These are phyloP conservation scores for Beris morrisii DNA, from an alignment of 2,888 invertebrate genomes.

Conservation along the genomic window DNA sequence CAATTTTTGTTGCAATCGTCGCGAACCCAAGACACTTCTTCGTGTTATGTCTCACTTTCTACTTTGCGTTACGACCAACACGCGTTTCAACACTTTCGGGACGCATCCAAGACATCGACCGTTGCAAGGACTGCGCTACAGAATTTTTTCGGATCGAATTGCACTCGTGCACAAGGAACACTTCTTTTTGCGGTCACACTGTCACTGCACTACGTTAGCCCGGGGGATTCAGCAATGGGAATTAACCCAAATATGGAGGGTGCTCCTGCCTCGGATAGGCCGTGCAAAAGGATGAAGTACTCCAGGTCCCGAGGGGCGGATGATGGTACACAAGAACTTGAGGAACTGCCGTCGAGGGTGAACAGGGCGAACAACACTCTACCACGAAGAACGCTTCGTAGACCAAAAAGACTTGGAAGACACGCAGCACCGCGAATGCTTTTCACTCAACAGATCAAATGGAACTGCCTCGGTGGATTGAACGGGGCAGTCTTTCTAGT, in stretches of 20 bases:
- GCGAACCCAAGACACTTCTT: too few relatives aligned
- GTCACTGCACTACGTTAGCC: constrained; percentile 24
- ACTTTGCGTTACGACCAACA: too few relatives aligned
- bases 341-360: constrained; percentile 10
- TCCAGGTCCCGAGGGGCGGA: not conserved
- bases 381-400: not conserved
- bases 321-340: not conserved
- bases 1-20: too few relatives aligned
- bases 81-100: too few relatives aligned
- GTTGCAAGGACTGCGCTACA: too few relatives aligned
- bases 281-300: not conserved
- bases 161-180: constrained; percentile 8
- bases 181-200: constrained; percentile 25
- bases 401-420: not conserved
- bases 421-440: constrained; percentile 23
- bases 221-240: constrained; percentile 12
- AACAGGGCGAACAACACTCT: not conserved
- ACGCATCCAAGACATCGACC: too few relatives aligned
- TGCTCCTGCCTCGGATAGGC: not conserved
- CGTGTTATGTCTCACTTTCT: too few relatives aligned
- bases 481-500: constrained; percentile 25
- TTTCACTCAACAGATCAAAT: constrained; percentile 32
- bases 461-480: constrained; percentile 28
- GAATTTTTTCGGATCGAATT: constrained; percentile 12
- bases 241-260: constrained; percentile 21